Evolutionary conservation across 2,797 vertebrate species (phyloP), one percentile per base, ranked within the genome.

Genomic region (Malacoraja senta): DNA sequence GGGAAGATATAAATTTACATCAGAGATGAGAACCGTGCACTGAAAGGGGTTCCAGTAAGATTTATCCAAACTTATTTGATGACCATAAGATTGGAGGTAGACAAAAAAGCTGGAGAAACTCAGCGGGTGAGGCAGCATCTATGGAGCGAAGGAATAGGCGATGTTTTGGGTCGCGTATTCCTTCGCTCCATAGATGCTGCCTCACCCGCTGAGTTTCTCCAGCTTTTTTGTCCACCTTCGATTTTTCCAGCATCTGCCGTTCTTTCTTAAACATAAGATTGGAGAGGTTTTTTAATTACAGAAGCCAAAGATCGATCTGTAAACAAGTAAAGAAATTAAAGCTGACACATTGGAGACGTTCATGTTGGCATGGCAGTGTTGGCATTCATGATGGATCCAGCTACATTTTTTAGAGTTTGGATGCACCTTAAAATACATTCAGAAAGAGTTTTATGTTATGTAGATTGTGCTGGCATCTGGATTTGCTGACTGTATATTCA

Each of bases 1-100:
- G 84, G 93, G 93, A 93, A 93, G 26, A 88, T 65, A 65, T n/a
- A 68, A 35, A 68, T 88, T 63, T 88, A 61, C 7, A 9, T 19
- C 8, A 19, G 19, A 21, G 53, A 29, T 9, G 38, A 83, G 58
- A 24, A 26, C 79, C 21, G 35, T 38, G n/a, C 17, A 65, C n/a
- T 88, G 29, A 32, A 13, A 32, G 32, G 17, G 29, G 32, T 65
- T n/a, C n/a, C 26, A 88, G 58, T 1, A 19, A 15, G 61, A 88
- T n/a, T 63, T 88, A 13, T 88, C 8, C 8, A 83, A 58, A 83
- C 26, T 4, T 9, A 26, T 44, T 83, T 32, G 76, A 78, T 32
- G 44, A 53, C 24, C 53, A 84, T 29, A 29, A 29, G 26, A 24
- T 61, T 83, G 80, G 26, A 61, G 4, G 9, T 53, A 53, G 4